These are phyloP conservation scores for Sinotaia quadrata DNA, from an alignment of 2,888 invertebrate genomes.

Conservation along the genomic window DNA sequence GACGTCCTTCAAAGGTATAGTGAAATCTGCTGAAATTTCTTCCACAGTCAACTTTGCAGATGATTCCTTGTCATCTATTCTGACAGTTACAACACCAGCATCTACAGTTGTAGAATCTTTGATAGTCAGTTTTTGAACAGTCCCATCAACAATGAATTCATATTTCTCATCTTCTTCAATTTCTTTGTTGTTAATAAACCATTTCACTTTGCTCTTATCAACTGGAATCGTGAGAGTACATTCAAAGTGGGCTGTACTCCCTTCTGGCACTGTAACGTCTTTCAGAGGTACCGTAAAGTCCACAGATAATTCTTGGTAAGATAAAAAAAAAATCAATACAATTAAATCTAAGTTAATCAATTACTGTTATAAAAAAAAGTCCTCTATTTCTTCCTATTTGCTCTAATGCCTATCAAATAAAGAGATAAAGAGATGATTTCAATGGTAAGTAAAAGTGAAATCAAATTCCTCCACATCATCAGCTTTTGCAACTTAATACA, in stretches of 20 bases:
- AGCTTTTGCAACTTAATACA: too few relatives aligned
- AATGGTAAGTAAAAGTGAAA: too few relatives aligned
- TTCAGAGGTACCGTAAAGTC: conserved; percentile 44
- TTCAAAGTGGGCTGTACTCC: conserved; percentile 81
- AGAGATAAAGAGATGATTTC: too few relatives aligned
- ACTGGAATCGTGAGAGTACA: conserved; percentile 96
- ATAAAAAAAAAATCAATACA: too few relatives aligned
- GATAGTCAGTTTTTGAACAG: conserved; percentile 46
- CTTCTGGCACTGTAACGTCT: conserved; percentile 45
- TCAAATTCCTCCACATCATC: too few relatives aligned
- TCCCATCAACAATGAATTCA: conserved; percentile 76
- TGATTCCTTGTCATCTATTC: conserved; percentile 40
- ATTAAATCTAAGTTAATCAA: too few relatives aligned
- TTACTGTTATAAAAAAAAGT: too few relatives aligned
- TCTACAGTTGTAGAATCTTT: conserved; percentile 38
- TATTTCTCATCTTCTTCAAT: conserved; percentile 82
- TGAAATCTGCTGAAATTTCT: conserved; percentile 72
- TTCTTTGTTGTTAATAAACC: conserved; percentile 88
- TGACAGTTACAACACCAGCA: conserved; percentile 46
- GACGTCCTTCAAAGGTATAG: conserved; percentile 40
- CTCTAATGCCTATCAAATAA: too few relatives aligned
- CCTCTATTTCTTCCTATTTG: too few relatives aligned
- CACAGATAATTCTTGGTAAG: conserved; percentile 39
- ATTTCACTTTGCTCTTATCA: conserved; percentile 88
- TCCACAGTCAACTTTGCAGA: conserved; percentile 39